Percentiles rank a stretch among this genome's conserved stretches.
Conservation (phyloP, 2,113 vertebrate genomes). For the Callionymus lyra region DNA sequence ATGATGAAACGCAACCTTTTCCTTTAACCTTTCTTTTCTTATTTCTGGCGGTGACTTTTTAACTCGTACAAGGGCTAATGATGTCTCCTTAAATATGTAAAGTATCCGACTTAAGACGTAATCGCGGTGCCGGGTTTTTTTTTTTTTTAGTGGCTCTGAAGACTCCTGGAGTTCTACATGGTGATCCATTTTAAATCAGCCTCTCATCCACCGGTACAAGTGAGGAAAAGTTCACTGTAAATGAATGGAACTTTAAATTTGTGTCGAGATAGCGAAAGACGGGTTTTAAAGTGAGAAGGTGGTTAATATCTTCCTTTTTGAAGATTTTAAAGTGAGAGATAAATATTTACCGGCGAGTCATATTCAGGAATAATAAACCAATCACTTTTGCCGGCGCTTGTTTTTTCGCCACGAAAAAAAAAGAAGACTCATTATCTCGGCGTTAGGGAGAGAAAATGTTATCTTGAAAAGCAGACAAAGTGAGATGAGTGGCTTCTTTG, state of each 20-base stretch:
- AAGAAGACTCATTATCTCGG: slow-evolving; percentile 53
- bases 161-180: slow-evolving; percentile 52
- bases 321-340: slow-evolving; percentile 38
- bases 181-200: slow-evolving; percentile 59
- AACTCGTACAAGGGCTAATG: slow-evolving; percentile 57
- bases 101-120: slow-evolving; percentile 64
- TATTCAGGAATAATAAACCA: slow-evolving; percentile 41
- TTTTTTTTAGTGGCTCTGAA: slow-evolving; percentile 47
- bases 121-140: slow-evolving; percentile 50
- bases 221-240: slow-evolving; percentile 53
- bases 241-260: slow-evolving; percentile 43
- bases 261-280: slow-evolving; percentile 32
- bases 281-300: slow-evolving; percentile 39
- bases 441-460: slow-evolving; percentile 20
- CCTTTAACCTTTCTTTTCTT: slow-evolving; percentile 49
- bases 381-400: slow-evolving; percentile 36
- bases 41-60: slow-evolving; percentile 55
- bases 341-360: slow-evolving; percentile 8
- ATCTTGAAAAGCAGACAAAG: slow-evolving; percentile 55
- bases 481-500: slow-evolving; percentile 45
- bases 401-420: slow-evolving; percentile 47
- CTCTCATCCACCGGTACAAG: slow-evolving; percentile 54
- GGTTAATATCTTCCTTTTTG: slow-evolving; percentile 39
- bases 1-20: slow-evolving; percentile 25
- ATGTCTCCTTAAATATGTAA: slow-evolving; percentile 70